Percentiles rank a stretch among this genome's conserved stretches.
Evolutionary conservation across 2,113 vertebrate species (phyloP).

Genomic region (Zosterops lateralis): DNA sequence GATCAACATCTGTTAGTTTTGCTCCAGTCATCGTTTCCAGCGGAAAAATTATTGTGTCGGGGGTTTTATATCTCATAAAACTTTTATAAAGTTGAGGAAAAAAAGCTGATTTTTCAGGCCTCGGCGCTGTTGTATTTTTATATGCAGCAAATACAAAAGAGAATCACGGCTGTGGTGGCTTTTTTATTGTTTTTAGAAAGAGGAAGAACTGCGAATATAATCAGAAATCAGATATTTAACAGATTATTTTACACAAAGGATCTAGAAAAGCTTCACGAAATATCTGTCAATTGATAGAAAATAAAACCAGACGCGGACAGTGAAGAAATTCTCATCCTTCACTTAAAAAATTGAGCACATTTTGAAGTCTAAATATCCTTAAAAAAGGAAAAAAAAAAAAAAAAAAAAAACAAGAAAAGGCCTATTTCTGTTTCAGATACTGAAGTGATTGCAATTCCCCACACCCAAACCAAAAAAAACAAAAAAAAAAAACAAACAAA

Average conservation of each 20-base stretch:
- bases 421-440: no score
- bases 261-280: background rate
- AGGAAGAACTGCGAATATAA: constrained; percentile 11
- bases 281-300: background rate
- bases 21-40: constrained; percentile 38
- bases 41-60: constrained; percentile 19
- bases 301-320: background rate
- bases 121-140: background rate
- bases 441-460: no score
- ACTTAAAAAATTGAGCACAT: background rate
- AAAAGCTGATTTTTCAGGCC: constrained; percentile 26
- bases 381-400: background rate
- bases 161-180: background rate
- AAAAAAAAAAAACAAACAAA: no score
- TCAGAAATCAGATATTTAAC: constrained; percentile 4
- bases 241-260: background rate
- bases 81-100: constrained; percentile 9
- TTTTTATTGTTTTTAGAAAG: background rate
- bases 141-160: constrained; percentile 4
- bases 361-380: background rate
- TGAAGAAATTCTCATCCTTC: background rate
- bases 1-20: constrained; percentile 38
- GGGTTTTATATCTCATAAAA: constrained; percentile 21
- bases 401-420: no score
- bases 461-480: no score